Base-by-base conservation (phyloP, 2,888 invertebrate species). In the Clepsis dumicolana region DNA sequence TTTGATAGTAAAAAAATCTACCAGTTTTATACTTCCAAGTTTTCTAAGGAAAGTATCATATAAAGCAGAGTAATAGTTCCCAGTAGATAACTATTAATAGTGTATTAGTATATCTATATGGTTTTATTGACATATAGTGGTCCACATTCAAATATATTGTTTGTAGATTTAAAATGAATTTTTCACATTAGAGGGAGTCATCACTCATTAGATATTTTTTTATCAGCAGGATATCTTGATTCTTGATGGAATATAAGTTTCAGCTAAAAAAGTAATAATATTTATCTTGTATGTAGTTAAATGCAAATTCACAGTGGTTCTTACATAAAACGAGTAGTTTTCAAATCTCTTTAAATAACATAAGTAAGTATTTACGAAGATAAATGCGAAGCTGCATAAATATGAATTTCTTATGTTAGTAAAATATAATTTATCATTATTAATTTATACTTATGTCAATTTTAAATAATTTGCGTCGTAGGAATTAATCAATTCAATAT, bases 61-160 rank as follows among this genome's bases (percentile, higher is more conserved):
- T 18, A 21, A 21, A 24, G 24, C 2, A 41, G 48, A 25, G 7
- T n/a, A 25, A 4, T 7, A 52, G 52, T 25, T 25, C 7, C n/a
- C 4, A 48, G 10, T 48, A 48, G 48, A 21, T 48, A 48, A 21
- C 48, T 48, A 48, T 48, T 44, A 41, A 63, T 44, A 29, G n/a
- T 16, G 16, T 64, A 56, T 60, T 12, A 44, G 53, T 44, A 60
- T n/a, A 29, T 32, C 54, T 48, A 24, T 60, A 66, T 54, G 25
- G 53, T 32, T 54, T 76, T 79, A 80, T 79, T 78, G 79, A 78
- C 76, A 73, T 73, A 65, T 29, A 72, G 73, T 81, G 83, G 81
- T 80, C 81, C 81, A 54, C 65, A 44, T 44, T 7, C 44, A 18
- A 44, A 18, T 44, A 44, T 18, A 16, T 44, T 44, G 18, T 44